Evolutionary conservation across 2,113 vertebrate species (phyloP).

Genomic region (Copsychus sechellarum): DNA sequence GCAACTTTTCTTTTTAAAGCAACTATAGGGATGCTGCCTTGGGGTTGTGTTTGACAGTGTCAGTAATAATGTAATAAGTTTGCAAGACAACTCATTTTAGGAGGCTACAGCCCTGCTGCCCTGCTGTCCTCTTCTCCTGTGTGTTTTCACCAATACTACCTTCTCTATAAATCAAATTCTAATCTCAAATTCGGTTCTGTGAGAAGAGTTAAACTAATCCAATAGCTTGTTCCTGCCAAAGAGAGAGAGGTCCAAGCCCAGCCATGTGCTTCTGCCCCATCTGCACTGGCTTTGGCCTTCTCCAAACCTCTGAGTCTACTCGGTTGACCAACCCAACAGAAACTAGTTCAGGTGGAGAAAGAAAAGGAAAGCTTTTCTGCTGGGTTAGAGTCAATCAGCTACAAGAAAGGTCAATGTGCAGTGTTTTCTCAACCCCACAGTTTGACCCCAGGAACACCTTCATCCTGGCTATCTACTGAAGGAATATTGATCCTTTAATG

Average conservation of each 20-base stretch:
- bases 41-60: background rate
- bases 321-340: background rate
- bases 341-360: background rate
- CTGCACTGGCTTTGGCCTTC: background rate
- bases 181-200: background rate
- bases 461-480: background rate
- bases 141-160: background rate
- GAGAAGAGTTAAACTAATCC: background rate
- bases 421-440: background rate
- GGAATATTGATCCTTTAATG: background rate
- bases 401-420: background rate
- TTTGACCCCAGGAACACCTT: background rate
- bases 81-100: background rate
- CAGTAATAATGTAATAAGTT: background rate
- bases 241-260: background rate
- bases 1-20: background rate
- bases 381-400: background rate
- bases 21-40: background rate
- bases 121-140: background rate
- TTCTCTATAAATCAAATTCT: background rate
- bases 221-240: background rate
- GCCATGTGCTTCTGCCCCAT: background rate
- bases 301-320: background rate
- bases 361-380: background rate
- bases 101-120: background rate